phyloP scores from a whole-genome alignment of 2,888 invertebrate genomes.

The Gastracanthus pulcherrimus region DNA sequence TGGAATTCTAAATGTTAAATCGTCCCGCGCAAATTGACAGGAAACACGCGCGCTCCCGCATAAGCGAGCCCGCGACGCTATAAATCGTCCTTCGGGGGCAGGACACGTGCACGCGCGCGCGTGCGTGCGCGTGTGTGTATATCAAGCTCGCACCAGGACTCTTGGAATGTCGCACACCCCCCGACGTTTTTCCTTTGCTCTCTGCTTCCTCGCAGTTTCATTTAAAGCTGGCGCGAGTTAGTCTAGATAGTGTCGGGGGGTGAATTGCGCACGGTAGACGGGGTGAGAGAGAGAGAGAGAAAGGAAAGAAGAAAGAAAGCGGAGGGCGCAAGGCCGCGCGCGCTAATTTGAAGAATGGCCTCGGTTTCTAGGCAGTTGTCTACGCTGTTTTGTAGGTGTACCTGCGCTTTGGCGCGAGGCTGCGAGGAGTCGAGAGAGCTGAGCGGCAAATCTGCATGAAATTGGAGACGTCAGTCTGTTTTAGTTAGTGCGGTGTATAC shows the following conservation, averaged over 20 bases:
- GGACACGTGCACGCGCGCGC: neutral
- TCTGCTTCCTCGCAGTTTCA: neutral
- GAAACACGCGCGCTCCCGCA: constrained; percentile 52
- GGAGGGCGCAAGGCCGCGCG: constrained; percentile 3
- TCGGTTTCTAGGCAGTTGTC: neutral
- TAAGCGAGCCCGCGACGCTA: constrained; percentile 47
- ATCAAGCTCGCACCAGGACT: neutral
- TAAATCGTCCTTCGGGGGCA: constrained; percentile 55
- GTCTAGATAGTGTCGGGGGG: neutral
- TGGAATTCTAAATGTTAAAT: constrained; percentile 59
- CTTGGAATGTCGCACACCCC: constrained; percentile 45
- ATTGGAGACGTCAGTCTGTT: constrained; percentile 39
- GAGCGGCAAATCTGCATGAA: constrained; percentile 48
- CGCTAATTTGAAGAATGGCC: constrained; percentile 49
- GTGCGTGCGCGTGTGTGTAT: neutral
- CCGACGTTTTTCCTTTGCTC: constrained; percentile 4
- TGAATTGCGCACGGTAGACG: too few species aligned
- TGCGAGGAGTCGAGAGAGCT: too few species aligned
- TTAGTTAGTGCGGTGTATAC: neutral
- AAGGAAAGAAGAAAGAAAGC: neutral
- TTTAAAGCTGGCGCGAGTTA: neutral
- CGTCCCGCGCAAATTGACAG: constrained; percentile 57
- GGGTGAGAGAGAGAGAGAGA: neutral
- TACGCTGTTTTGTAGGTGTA: neutral
- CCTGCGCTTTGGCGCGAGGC: neutral